Evolutionary conservation across 2,113 vertebrate genomes (phyloP).

Genomic region (Dryoscopus gambensis): DNA sequence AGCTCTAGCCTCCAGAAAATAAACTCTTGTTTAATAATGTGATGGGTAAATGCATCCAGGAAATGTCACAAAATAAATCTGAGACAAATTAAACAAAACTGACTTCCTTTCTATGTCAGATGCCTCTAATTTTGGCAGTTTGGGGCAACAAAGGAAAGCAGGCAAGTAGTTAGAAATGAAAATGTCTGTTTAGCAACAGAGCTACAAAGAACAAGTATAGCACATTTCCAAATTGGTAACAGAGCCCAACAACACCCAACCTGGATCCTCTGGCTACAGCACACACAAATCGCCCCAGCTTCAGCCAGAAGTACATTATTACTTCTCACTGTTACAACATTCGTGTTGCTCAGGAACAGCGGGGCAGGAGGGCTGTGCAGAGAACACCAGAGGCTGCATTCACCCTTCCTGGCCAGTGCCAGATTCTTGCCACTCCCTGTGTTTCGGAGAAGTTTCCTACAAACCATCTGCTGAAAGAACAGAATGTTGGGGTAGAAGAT

Average conservation of each 20-base stretch:
- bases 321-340: not conserved
- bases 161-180: not conserved
- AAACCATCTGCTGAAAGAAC: not conserved
- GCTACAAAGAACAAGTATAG: not conserved
- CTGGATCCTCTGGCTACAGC: not conserved
- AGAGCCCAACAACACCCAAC: not conserved
- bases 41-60: slow-evolving; percentile 24
- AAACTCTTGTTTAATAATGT: slow-evolving; percentile 36
- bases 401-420: not conserved
- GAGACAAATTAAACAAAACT: slow-evolving; percentile 26
- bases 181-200: not conserved
- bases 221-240: not conserved
- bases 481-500: not conserved
- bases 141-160: not conserved
- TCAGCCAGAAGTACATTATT: not conserved
- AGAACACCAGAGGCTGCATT: not conserved
- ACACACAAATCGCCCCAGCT: not conserved
- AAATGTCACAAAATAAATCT: slow-evolving; percentile 48
- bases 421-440: not conserved
- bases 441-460: not conserved
- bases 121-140: slow-evolving; percentile 22
- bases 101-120: slow-evolving; percentile 29
- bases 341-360: not conserved
- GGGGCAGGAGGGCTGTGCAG: not conserved
- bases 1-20: slow-evolving; percentile 49